Conservation (phyloP, 2,888 invertebrate species). For the Tinea trinotella region DNA sequence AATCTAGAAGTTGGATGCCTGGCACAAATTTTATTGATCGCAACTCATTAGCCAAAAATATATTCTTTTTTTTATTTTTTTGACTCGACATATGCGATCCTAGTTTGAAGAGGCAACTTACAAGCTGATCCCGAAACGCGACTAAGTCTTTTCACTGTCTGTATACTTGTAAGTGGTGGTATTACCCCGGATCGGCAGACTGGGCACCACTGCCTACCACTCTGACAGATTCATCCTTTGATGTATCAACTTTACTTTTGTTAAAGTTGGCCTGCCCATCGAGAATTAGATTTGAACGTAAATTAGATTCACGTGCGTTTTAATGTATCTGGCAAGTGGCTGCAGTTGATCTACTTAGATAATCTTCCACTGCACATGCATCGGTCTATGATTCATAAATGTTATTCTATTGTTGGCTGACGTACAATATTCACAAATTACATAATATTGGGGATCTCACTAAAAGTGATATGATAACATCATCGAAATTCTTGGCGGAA, state of each 20-base stretch:
- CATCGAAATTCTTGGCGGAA: constrained; percentile 11
- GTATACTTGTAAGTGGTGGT: too few relatives aligned
- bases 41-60: constrained; percentile 57
- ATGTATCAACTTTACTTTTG: constrained; percentile 65
- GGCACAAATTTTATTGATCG: constrained; percentile 50
- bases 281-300: constrained; percentile 55
- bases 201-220: too few relatives aligned
- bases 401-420: constrained; percentile 61
- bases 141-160: too few relatives aligned
- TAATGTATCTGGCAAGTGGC: constrained; percentile 60
- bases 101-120: too few relatives aligned
- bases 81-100: too few relatives aligned
- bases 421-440: constrained; percentile 12
- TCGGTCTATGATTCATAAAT: constrained; percentile 23
- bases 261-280: constrained; percentile 45
- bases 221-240: constrained; percentile 64
- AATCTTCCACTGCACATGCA: constrained; percentile 37
- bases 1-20: constrained; percentile 39
- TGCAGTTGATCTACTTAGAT: constrained; percentile 67
- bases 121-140: too few relatives aligned
- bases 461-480: constrained; percentile 5
- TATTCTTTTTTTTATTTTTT: too few relatives aligned
- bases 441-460: background rate
- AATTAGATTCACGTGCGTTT: constrained; percentile 70
- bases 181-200: too few relatives aligned